A percentile compares a stretch with the other conserved stretches of the same genome.
These are phyloP conservation scores for Electrona antarctica DNA, from an alignment of 2,113 vertebrate genomes.

Conservation along the genomic window DNA sequence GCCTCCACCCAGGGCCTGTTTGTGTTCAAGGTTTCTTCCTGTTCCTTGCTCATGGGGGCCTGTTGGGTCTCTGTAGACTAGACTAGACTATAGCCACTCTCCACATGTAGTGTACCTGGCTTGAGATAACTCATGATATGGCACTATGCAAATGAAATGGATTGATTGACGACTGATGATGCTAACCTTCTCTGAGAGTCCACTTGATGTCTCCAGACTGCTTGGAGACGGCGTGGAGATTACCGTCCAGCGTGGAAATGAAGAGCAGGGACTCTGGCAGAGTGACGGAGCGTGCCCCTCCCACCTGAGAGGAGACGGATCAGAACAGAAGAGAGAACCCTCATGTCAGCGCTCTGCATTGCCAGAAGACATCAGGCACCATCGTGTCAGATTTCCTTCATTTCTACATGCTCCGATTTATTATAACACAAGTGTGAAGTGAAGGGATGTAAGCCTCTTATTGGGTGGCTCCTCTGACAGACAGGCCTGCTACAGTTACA, in stretches of 20 bases:
- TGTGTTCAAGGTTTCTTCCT: background rate
- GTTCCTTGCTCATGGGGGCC: too few species aligned
- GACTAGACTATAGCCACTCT: too few species aligned
- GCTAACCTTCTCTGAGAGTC: slow-evolving; percentile 90
- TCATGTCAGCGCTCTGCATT: slow-evolving; percentile 26
- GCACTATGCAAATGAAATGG: too few species aligned
- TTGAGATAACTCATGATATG: too few species aligned
- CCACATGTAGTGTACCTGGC: too few species aligned
- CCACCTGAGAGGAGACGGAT: slow-evolving; percentile 64
- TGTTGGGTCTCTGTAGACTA: too few species aligned
- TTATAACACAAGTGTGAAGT: background rate
- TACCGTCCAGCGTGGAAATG: slow-evolving; percentile 92
- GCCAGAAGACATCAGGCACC: slow-evolving; percentile 12
- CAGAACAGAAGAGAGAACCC: background rate
- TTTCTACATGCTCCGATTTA: slow-evolving; percentile 5
- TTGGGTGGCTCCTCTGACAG: slow-evolving; percentile 23
- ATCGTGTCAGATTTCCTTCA: slow-evolving; percentile 32
- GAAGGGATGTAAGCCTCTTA: slow-evolving; percentile 9
- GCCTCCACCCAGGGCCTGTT: background rate
- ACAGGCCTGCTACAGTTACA: background rate
- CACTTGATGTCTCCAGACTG: slow-evolving; percentile 90
- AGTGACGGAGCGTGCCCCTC: slow-evolving; percentile 72
- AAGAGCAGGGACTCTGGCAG: slow-evolving; percentile 89
- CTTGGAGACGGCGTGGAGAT: slow-evolving; percentile 90
- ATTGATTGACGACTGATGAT: too few species aligned